These are phyloP conservation scores for Cottus gobio DNA, from an alignment of 2,113 vertebrate species.

Conservation along the genomic window DNA sequence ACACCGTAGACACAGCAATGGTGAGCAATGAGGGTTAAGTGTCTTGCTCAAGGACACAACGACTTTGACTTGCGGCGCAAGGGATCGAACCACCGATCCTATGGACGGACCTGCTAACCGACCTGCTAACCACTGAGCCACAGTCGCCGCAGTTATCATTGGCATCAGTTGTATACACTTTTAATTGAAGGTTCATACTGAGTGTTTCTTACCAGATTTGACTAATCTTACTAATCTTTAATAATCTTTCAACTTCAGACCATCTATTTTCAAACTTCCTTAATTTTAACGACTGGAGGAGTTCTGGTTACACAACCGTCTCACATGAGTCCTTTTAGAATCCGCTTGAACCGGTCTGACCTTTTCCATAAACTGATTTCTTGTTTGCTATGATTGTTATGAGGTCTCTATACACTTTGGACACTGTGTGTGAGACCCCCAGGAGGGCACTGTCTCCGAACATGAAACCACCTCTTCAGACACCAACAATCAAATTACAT, in stretches of 20 bases:
- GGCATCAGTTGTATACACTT: too few relatives aligned
- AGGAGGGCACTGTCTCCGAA: conserved; percentile 43
- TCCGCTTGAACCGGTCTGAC: conserved; percentile 18
- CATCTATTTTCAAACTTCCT: background rate
- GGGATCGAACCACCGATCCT: too few relatives aligned
- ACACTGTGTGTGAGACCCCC: conserved; percentile 45
- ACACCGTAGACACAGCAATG: too few relatives aligned
- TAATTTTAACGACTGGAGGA: background rate
- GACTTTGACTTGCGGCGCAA: too few relatives aligned
- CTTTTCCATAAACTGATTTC: conserved; percentile 18
- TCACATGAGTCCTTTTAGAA: background rate
- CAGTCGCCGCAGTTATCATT: too few relatives aligned
- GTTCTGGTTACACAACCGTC: background rate
- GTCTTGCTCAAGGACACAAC: too few relatives aligned
- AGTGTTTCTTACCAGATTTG: background rate
- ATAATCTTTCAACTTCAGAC: background rate
- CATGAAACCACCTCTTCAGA: conserved; percentile 46
- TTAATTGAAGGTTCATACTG: background rate
- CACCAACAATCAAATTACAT: conserved; percentile 56
- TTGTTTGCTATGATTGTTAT: conserved; percentile 27
- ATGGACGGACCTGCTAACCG: too few relatives aligned
- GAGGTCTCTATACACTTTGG: conserved; percentile 15
- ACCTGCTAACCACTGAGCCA: too few relatives aligned
- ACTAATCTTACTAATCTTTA: too few relatives aligned
- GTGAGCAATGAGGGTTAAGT: too few relatives aligned